These are phyloP conservation scores for Cydia pomonella DNA, from an alignment of 1,140 invertebrate genomes.

Conservation along the genomic window DNA sequence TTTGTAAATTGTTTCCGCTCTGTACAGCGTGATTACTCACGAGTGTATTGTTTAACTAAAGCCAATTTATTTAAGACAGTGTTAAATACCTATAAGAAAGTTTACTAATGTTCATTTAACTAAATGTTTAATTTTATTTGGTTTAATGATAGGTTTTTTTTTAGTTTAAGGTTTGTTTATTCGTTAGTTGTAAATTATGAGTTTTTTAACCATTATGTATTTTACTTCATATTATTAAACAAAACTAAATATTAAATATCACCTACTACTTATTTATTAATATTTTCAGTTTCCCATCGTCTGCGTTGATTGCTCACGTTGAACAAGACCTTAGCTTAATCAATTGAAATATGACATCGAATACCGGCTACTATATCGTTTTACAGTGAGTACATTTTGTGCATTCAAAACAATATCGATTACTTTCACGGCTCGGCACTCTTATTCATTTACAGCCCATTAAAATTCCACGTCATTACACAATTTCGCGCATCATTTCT, in stretches of 20 bases:
- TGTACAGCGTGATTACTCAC: not conserved
- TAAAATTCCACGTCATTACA: slow-evolving; percentile 25
- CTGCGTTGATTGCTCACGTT: too few relatives aligned
- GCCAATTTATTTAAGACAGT: not conserved
- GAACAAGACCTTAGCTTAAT: not conserved
- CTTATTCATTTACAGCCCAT: slow-evolving; percentile 15
- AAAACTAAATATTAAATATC: too few relatives aligned
- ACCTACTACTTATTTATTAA: too few relatives aligned
- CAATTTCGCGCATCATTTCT: slow-evolving; percentile 26
- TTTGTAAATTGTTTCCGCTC: not conserved
- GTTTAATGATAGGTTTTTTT: too few relatives aligned
- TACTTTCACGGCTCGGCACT: not conserved
- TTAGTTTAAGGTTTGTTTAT: too few relatives aligned
- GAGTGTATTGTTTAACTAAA: not conserved
- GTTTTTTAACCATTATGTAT: too few relatives aligned
- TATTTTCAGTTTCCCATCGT: too few relatives aligned
- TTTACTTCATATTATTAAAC: too few relatives aligned
- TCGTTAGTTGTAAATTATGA: too few relatives aligned
- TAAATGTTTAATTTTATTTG: too few relatives aligned
- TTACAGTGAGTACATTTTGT: not conserved
- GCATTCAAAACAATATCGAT: not conserved
- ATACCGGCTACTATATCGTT: not conserved
- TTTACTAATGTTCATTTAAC: too few relatives aligned
- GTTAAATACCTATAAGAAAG: not conserved
- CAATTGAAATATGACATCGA: not conserved